Evolutionary conservation across 1,140 invertebrate species (phyloP).

Genomic region (Venustaconcha ellipsiformis): DNA sequence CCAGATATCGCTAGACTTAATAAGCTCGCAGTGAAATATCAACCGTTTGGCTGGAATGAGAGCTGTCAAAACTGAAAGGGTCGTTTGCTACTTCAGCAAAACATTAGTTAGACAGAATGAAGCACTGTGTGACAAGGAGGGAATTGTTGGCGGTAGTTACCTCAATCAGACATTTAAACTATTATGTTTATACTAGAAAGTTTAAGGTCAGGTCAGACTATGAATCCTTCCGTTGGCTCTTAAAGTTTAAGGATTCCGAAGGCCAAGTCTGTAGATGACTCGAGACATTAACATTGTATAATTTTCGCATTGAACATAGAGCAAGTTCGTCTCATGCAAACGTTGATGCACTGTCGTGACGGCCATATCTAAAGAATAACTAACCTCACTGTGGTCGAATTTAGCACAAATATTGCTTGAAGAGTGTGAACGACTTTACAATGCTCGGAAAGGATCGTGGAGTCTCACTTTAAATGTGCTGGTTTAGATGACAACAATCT

Average conservation of each 20-base stretch:
- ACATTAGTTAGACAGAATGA: slow-evolving; percentile 12
- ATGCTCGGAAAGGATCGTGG: no score
- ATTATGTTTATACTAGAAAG: slow-evolving; percentile 35
- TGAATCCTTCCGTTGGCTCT: neutral
- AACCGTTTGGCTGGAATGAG: slow-evolving; percentile 4
- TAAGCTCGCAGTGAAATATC: slow-evolving; percentile 22
- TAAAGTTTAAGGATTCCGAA: neutral
- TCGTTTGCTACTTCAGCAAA: slow-evolving; percentile 29
- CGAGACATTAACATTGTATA: neutral
- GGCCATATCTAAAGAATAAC: no score
- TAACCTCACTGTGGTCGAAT: no score
- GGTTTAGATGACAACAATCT: no score
- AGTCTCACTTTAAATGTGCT: no score
- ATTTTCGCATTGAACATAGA: no score
- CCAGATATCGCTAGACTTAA: slow-evolving; percentile 21
- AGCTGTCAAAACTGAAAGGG: neutral
- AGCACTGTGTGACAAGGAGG: slow-evolving; percentile 35
- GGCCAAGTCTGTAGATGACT: neutral
- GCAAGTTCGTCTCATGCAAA: no score
- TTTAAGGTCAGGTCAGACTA: slow-evolving; percentile 27
- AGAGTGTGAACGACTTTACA: no score
- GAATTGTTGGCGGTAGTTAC: slow-evolving; percentile 39
- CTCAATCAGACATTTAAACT: slow-evolving; percentile 37
- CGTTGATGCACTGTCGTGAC: no score
- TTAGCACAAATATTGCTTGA: no score